A percentile compares a stretch with the other conserved stretches of the same genome.
Conservation (phyloP, 2,888 invertebrate genomes). For the Folsomia candida region DNA sequence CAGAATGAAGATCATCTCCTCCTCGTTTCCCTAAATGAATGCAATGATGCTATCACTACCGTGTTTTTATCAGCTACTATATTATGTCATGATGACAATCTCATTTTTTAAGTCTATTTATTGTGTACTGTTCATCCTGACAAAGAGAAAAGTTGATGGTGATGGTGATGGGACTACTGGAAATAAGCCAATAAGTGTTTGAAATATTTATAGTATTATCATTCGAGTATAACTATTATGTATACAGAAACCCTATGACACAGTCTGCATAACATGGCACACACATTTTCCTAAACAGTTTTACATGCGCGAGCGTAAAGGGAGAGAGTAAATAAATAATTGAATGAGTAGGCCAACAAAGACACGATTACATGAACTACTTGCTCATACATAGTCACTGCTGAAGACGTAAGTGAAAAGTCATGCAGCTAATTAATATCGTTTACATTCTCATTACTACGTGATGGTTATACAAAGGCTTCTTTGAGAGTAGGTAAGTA, state of each 20-base stretch:
- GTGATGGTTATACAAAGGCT: no score
- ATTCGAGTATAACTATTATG: no score
- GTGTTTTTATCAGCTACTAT: background rate
- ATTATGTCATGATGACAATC: background rate
- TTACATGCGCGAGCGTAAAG: no score
- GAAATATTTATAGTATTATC: no score
- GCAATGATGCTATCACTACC: background rate
- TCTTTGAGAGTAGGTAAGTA: background rate
- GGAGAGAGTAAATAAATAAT: no score
- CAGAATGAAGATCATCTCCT: background rate
- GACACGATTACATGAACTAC: background rate
- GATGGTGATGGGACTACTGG: background rate
- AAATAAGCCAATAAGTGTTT: no score
- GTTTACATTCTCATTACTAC: background rate
- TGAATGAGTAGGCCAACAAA: background rate
- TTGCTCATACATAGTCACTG: background rate
- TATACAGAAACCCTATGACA: no score
- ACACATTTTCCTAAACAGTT: no score
- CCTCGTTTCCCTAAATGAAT: background rate
- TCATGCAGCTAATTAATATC: background rate
- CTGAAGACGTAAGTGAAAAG: background rate
- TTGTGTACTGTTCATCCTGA: background rate
- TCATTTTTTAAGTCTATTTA: background rate
- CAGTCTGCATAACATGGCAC: no score
- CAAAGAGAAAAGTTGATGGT: no score